Conservation (phyloP, 2,797 vertebrate genomes). For the Clarias fuscus region DNA sequence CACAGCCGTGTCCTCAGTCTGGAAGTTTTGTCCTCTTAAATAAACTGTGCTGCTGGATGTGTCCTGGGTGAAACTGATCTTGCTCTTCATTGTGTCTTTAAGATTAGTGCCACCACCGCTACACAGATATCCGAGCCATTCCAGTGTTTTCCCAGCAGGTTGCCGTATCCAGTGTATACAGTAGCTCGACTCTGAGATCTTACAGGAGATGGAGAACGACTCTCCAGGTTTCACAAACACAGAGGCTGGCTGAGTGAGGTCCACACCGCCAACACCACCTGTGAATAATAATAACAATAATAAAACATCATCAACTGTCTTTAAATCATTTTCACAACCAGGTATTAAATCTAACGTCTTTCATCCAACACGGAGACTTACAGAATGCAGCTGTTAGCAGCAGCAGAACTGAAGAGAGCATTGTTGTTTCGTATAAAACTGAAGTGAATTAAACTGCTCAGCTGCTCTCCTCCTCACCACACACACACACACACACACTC, state of each 20-base stretch:
- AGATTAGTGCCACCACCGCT: neutral
- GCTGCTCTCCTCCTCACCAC: neutral
- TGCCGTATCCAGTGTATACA: neutral
- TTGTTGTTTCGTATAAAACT: neutral
- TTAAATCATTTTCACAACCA: neutral
- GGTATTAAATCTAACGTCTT: neutral
- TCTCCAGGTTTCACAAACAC: conserved; percentile 49
- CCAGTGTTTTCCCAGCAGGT: neutral
- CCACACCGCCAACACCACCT: conserved; percentile 43
- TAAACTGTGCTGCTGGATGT: too few species aligned
- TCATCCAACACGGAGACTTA: neutral
- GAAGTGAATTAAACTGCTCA: neutral
- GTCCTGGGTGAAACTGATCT: too few species aligned
- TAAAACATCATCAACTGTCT: neutral
- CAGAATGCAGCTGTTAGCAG: conserved; percentile 9
- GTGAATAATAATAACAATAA: neutral
- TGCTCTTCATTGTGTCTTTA: conserved; percentile 28
- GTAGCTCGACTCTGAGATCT: neutral
- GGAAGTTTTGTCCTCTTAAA: too few species aligned
- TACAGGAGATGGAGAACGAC: conserved; percentile 41
- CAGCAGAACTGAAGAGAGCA: neutral
- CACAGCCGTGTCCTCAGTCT: too few species aligned
- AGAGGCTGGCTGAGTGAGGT: conserved; percentile 43
- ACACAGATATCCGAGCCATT: conserved; percentile 15
- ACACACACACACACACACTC: neutral